These are phyloP conservation scores for Etheostoma perlongum DNA, from an alignment of 2,797 vertebrate genomes.

Conservation along the genomic window DNA sequence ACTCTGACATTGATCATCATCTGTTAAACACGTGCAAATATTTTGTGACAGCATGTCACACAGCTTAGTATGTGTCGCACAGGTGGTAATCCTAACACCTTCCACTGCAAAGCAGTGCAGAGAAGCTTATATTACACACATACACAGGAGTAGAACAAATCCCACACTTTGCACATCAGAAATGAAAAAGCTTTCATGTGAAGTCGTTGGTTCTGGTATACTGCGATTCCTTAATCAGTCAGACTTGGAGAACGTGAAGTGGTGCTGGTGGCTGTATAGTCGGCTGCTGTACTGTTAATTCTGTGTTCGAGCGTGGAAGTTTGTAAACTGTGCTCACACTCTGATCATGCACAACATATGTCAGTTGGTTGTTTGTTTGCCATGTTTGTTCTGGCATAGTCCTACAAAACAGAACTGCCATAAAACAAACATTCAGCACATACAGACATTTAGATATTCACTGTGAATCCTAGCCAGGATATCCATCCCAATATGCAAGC, in stretches of 20 bases:
- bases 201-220: constrained; percentile 38
- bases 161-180: constrained; percentile 40
- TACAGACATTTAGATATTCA: constrained; percentile 45
- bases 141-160: constrained; percentile 44
- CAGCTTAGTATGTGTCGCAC: constrained; percentile 59
- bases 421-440: constrained; percentile 31
- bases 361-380: constrained; percentile 36
- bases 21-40: constrained; percentile 43
- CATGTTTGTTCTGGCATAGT: constrained; percentile 45
- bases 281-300: constrained; percentile 30
- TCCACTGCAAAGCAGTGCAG: constrained; percentile 41
- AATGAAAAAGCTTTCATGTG: constrained; percentile 57
- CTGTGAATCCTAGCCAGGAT: constrained; percentile 26
- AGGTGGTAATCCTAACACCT: constrained; percentile 80
- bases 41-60: constrained; percentile 57
- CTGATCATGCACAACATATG: constrained; percentile 21
- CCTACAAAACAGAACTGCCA: constrained; percentile 16
- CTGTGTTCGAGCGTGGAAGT: constrained; percentile 12
- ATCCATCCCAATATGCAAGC: constrained; percentile 13
- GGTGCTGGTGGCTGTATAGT: constrained; percentile 12
- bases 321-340: constrained; percentile 31
- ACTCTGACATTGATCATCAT: constrained; percentile 31
- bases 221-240: constrained; percentile 43
- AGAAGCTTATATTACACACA: constrained; percentile 67
- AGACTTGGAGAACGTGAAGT: constrained; percentile 23